A percentile compares a stretch with the other conserved stretches of the same genome.
phyloP scores from a whole-genome alignment of 2,113 vertebrate genomes.

The mouse (Mus musculus) region DNA sequence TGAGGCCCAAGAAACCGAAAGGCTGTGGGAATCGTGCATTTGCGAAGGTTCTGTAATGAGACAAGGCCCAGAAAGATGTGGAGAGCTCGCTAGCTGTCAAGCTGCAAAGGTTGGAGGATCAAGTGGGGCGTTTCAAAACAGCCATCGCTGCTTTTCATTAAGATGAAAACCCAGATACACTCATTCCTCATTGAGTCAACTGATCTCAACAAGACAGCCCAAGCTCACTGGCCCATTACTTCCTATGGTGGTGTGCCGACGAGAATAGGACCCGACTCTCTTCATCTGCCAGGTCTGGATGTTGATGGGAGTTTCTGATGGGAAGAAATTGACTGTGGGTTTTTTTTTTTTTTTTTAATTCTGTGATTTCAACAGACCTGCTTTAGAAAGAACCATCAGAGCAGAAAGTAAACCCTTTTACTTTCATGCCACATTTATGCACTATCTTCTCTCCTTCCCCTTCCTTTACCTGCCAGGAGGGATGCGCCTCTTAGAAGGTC shows the following conservation, averaged over 20 bases:
- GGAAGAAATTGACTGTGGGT: conserved; percentile 7
- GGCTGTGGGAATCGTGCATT: not conserved
- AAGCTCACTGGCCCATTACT: not conserved
- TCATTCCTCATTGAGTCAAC: not conserved
- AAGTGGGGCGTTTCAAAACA: not conserved
- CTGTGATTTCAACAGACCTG: not conserved
- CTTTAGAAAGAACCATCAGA: conserved; percentile 17
- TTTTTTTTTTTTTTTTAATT: not conserved
- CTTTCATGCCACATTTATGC: rapidly evolving
- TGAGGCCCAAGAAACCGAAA: not conserved
- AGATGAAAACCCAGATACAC: not conserved
- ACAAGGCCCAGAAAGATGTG: not conserved
- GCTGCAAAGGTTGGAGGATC: not conserved
- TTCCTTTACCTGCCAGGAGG: not conserved
- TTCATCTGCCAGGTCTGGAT: not conserved
- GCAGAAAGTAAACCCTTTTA: not conserved
- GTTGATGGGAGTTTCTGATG: conserved; percentile 46
- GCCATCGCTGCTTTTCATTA: not conserved
- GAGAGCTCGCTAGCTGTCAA: not conserved
- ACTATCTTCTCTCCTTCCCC: not conserved
- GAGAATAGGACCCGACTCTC: not conserved
- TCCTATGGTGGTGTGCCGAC: rapidly evolving
- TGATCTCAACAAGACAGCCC: not conserved
- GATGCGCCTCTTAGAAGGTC: not conserved
- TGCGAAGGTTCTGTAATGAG: not conserved